Evolutionary conservation across 2,797 vertebrate genomes (phyloP).

Genomic region (Pteronotus mesoamericanus): DNA sequence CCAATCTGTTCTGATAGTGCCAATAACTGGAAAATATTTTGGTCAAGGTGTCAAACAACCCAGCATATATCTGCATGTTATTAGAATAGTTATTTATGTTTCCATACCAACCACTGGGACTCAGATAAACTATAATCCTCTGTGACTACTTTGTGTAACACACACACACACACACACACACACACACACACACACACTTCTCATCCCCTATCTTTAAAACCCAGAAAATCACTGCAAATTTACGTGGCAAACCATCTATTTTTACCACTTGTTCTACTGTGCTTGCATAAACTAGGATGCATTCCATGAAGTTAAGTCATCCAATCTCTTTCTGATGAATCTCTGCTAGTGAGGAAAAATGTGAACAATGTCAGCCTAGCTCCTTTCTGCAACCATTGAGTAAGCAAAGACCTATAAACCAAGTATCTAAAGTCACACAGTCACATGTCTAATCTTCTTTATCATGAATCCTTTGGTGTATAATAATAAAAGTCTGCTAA

Average conservation of each 20-base stretch:
- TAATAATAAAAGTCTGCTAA: not conserved
- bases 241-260: not conserved
- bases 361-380: not conserved
- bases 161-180: not conserved
- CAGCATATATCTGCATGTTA: not conserved
- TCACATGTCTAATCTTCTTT: not conserved
- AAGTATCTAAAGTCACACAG: not conserved
- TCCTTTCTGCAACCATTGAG: not conserved
- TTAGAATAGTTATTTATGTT: not conserved
- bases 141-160: not conserved
- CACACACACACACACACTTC: not conserved
- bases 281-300: not conserved
- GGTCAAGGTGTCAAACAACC: not conserved
- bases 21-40: not conserved
- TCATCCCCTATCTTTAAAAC: not conserved
- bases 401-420: not conserved
- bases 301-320: not conserved
- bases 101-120: not conserved
- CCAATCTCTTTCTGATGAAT: not conserved
- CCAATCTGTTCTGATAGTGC: not conserved
- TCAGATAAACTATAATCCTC: not conserved
- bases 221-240: not conserved
- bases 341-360: not conserved
- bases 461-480: not conserved
- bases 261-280: not conserved